Conservation (phyloP, 2,113 vertebrate genomes). For the Zosterops lateralis region DNA sequence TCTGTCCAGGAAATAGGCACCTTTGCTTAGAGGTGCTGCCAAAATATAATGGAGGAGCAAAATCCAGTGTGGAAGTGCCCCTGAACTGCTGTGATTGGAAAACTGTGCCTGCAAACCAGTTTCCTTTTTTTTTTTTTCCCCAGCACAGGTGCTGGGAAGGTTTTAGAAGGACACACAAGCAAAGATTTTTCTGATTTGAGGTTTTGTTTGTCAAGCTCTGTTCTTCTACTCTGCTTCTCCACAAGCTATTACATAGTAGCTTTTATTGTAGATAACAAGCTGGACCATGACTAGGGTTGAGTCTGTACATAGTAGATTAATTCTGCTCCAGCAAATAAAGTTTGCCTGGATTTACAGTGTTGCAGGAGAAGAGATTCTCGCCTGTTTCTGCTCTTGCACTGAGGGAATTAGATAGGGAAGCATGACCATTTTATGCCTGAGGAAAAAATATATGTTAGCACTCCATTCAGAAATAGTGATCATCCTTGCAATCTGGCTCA, state of each 20-base stretch:
- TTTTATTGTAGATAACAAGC: not conserved
- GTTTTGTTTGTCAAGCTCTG: not conserved
- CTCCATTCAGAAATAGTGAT: not conserved
- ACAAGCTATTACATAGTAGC: not conserved
- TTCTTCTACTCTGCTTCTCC: not conserved
- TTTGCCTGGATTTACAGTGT: not conserved
- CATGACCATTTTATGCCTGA: not conserved
- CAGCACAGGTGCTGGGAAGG: not conserved
- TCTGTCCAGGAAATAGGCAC: not conserved
- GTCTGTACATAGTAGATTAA: not conserved
- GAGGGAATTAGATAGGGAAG: not conserved
- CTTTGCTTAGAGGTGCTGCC: not conserved
- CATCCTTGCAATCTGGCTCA: not conserved
- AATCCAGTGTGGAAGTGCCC: not conserved
- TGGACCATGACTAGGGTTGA: not conserved
- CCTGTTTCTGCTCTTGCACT: not conserved
- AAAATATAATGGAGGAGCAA: not conserved
- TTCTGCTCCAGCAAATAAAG: not conserved
- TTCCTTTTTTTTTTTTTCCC: not conserved
- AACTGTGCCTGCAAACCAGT: not conserved
- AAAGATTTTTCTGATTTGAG: not conserved
- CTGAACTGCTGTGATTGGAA: not conserved
- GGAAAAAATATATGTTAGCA: not conserved
- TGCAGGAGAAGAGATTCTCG: not conserved
- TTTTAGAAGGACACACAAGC: not conserved